Conservation (phyloP, 1,140 invertebrate genomes). For the Ips nitidus region DNA sequence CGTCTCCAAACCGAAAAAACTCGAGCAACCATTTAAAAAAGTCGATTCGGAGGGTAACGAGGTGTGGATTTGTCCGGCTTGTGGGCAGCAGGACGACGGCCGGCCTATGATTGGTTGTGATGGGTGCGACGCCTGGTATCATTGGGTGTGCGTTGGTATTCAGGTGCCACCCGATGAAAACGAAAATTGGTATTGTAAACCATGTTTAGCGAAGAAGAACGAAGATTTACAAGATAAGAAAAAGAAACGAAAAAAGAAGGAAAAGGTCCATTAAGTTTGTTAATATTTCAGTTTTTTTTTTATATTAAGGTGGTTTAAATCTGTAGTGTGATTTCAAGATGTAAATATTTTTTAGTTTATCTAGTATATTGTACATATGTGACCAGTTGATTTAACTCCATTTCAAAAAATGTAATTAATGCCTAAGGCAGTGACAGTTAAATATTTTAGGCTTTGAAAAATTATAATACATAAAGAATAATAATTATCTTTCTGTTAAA, state of each 20-base stretch:
- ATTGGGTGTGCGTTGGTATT: conserved; percentile 94
- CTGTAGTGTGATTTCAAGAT: no score
- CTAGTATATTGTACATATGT: no score
- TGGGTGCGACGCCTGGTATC: conserved; percentile 97
- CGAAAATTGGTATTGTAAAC: conserved; percentile 90
- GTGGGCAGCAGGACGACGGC: conserved; percentile 90
- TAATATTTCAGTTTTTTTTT: no score
- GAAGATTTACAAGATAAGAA: conserved; percentile 63
- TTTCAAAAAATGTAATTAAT: no score
- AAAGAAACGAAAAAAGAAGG: conserved; percentile 70
- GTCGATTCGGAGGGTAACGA: conserved; percentile 84
- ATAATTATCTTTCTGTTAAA: no score
- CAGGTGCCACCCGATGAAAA: conserved; percentile 85
- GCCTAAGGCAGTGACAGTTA: no score
- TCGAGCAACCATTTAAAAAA: conserved; percentile 43
- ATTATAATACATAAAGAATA: no score
- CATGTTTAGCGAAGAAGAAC: conserved; percentile 77
- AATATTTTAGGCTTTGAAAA: no score
- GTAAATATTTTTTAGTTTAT: no score
- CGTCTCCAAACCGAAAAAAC: conserved; percentile 39
- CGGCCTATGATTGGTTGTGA: conserved; percentile 98
- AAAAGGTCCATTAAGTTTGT: conserved; percentile 60
- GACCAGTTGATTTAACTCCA: no score
- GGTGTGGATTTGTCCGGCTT: conserved; percentile 97
- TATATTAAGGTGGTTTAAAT: no score